Evolutionary conservation across 2,113 vertebrate genomes (phyloP).

Genomic region (Seriola dumerili): DNA sequence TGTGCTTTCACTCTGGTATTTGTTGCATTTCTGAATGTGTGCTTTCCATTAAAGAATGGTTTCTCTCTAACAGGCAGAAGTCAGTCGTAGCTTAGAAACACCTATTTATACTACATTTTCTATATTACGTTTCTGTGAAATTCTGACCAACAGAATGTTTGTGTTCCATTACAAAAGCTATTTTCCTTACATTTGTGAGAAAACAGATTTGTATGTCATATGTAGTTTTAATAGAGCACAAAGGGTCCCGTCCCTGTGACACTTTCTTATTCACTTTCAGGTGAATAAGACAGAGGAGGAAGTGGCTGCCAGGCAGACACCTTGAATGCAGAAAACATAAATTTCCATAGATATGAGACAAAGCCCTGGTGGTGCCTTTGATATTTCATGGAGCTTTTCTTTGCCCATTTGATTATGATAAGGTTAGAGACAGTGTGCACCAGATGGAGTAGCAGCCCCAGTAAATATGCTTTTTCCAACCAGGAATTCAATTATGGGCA

Average conservation of each 20-base stretch:
- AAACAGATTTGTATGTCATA: not conserved
- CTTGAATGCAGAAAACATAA: conserved; percentile 57
- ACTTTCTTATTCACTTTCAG: conserved; percentile 9
- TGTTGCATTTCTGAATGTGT: no score
- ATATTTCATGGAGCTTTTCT: conserved; percentile 67
- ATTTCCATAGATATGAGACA: conserved; percentile 78
- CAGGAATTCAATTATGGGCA: conserved; percentile 64
- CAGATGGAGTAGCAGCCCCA: conserved; percentile 50
- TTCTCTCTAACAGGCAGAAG: conserved; percentile 1
- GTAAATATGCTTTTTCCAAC: conserved; percentile 53
- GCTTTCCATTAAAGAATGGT: no score
- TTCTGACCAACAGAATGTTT: not conserved
- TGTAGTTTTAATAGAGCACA: not conserved
- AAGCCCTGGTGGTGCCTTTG: conserved; percentile 49
- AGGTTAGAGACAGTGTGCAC: conserved; percentile 59
- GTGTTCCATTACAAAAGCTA: not conserved
- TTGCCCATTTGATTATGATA: conserved; percentile 68
- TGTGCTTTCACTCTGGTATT: no score
- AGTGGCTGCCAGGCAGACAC: conserved; percentile 17
- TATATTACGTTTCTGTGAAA: no score
- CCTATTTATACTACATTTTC: not conserved
- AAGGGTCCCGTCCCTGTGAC: not conserved
- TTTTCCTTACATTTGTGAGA: not conserved
- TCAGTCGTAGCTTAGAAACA: not conserved
- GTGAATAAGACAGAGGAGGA: conserved; percentile 29